Percentiles rank a stretch among this genome's conserved stretches.
phyloP scores from a whole-genome alignment of 2,888 invertebrate genomes.

The Melipona bicolor region DNA sequence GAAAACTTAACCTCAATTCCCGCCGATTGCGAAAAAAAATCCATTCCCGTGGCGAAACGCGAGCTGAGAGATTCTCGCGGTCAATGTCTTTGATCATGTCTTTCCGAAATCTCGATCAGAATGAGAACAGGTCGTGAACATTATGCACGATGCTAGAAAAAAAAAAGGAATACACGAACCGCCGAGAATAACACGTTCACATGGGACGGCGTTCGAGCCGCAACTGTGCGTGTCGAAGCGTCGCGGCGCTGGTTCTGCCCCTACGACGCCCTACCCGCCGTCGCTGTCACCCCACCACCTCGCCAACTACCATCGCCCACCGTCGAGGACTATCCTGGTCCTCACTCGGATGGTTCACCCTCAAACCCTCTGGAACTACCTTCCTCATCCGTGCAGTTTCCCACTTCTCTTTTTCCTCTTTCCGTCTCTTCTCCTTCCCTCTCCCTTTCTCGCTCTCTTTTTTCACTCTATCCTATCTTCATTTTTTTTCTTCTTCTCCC shows the following conservation, averaged over 20 bases:
- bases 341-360: conserved; percentile 72
- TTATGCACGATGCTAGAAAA: conserved; percentile 51
- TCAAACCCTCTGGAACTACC: conserved; percentile 67
- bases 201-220: conserved; percentile 82
- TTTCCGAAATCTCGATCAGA: background rate
- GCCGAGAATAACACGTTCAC: conserved; percentile 72
- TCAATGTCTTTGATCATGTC: background rate
- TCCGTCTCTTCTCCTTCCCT: background rate
- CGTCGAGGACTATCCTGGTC: conserved; percentile 63
- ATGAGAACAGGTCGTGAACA: conserved; percentile 33
- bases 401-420: conserved; percentile 31
- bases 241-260: conserved; percentile 83
- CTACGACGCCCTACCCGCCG: conserved; percentile 79
- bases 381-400: conserved; percentile 57
- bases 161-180: conserved; percentile 56
- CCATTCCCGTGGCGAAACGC: background rate
- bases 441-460: background rate
- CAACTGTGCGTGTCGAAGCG: conserved; percentile 82
- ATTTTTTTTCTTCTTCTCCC: background rate
- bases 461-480: background rate
- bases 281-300: conserved; percentile 68
- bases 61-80: background rate
- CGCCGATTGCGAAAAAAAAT: conserved; percentile 20
- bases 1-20: background rate
- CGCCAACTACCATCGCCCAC: conserved; percentile 64